Base-by-base conservation (phyloP, 2,888 invertebrate species). In the Caenorhabditis sulstoni region DNA sequence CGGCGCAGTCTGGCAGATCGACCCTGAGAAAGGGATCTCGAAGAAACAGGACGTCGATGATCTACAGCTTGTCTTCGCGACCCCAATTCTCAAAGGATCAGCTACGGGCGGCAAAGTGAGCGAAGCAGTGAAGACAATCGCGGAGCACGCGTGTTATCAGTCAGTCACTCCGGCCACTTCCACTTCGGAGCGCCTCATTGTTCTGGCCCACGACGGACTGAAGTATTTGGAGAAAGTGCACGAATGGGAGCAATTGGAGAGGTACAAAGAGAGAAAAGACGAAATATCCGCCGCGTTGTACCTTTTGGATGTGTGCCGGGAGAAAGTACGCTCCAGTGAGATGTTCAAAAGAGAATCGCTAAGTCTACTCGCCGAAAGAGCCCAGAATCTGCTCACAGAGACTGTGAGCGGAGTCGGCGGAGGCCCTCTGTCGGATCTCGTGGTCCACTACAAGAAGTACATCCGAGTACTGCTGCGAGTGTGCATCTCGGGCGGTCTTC, bases 61-160 rank as follows among this genome's bases (percentile, higher is more conserved):
- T 29, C 88, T 90, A 3, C 90, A 91, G 78, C 81, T 92, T 16
- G 90, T 91, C 3, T 92, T 92, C 85, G 90, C 91, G 50, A 91
- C 91, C 2, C 91, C 91, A 62, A 91, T 91, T 83, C 92, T 91
- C 86, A 92, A 92, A 85, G 92, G 83, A 50, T 70, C 62, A 5
- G 96, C 96, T 79, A 97, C 97, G 0, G 98, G 98, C 7, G 97
- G 97, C 0, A 96, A 96, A 90, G 98, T 94, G 79, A 94, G 94
- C 90, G 93, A 93, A 91, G 95, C 95, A 12, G 93, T 95, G 93
- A 93, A 92, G 89, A 90, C 91, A 67, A 44, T 85, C 37, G 85
- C 86, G 81, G 89, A 62, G 82, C 71, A 70, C n/a, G 85, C 82
- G 0, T 87, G 87, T 57, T 87, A 85, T 58, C 87, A 86, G 47